A percentile compares a stretch with the other conserved stretches of the same genome.
phyloP scores from a whole-genome alignment of 2,888 invertebrate species.

The Troides aeacus region DNA sequence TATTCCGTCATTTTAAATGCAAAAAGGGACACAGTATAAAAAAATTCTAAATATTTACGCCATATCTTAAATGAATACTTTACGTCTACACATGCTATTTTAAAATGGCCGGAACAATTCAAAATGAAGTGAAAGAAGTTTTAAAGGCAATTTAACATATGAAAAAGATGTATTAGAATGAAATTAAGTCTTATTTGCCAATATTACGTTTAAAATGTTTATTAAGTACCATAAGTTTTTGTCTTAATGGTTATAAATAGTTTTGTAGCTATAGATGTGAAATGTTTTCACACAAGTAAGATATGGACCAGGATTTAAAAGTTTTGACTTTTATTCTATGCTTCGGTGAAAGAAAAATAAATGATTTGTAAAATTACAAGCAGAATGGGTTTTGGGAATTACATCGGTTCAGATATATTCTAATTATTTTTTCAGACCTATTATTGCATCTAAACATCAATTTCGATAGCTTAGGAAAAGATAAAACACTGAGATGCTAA shows the following conservation, averaged over 20 bases:
- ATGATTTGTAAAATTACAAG: conserved; percentile 4
- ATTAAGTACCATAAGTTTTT: neutral
- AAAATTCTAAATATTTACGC: conserved; percentile 1
- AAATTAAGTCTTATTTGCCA: neutral
- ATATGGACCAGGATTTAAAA: neutral
- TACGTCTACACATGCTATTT: conserved; percentile 62
- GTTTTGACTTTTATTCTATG: neutral
- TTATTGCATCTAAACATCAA: conserved; percentile 21
- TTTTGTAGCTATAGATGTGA: neutral
- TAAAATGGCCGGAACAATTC: conserved; percentile 77
- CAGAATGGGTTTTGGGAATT: neutral
- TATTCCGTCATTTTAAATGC: conserved; percentile 10
- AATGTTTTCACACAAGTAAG: neutral
- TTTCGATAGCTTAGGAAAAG: conserved; percentile 18
- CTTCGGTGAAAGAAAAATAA: neutral
- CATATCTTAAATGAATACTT: conserved; percentile 38
- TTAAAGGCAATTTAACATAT: conserved; percentile 18
- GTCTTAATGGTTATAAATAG: neutral
- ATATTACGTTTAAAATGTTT: neutral
- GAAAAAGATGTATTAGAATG: neutral
- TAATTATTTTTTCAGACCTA: conserved; percentile 11
- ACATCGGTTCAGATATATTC: conserved; percentile 14
- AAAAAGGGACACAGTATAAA: conserved; percentile 9
- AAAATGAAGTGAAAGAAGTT: conserved; percentile 50
- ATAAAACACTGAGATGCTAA: conserved; percentile 23